Evolutionary conservation across 2,888 invertebrate genomes (phyloP).

Genomic region (Hecatera dysodea): DNA sequence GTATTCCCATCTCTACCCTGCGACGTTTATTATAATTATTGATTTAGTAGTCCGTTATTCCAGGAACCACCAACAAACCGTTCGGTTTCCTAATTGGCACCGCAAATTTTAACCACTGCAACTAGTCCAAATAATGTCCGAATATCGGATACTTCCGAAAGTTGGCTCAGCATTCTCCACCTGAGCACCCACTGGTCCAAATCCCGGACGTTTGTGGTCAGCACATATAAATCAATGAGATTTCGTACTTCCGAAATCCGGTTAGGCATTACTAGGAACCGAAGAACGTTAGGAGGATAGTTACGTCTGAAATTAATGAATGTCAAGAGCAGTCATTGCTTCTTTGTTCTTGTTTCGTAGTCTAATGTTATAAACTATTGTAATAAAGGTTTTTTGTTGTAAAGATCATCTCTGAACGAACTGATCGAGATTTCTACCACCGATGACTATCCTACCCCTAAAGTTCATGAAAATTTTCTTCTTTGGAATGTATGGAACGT

Average conservation of each 20-base stretch:
- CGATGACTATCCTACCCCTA: no score
- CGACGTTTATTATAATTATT: not conserved
- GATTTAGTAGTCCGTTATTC: not conserved
- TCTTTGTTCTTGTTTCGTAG: no score
- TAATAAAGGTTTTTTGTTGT: no score
- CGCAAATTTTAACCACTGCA: not conserved
- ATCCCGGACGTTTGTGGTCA: constrained; percentile 9
- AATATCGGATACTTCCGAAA: not conserved
- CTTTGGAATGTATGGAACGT: no score
- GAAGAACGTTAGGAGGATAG: not conserved
- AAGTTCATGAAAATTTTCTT: no score
- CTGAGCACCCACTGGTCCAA: not conserved
- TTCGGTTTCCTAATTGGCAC: constrained; percentile 3
- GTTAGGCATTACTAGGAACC: not conserved
- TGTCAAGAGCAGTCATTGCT: no score
- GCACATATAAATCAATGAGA: constrained; percentile 38
- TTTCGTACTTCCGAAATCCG: constrained; percentile 35
- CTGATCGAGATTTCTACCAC: no score
- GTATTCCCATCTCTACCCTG: not conserved
- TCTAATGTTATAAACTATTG: no score
- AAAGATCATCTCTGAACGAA: no score
- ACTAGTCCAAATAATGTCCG: not conserved
- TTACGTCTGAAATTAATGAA: no score
- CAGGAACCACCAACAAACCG: not conserved
- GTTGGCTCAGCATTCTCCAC: constrained; percentile 16